Evolutionary conservation across 64 coral and sea anemone species (phyloP).

Genomic region (Stichodactyla mertensii): DNA sequence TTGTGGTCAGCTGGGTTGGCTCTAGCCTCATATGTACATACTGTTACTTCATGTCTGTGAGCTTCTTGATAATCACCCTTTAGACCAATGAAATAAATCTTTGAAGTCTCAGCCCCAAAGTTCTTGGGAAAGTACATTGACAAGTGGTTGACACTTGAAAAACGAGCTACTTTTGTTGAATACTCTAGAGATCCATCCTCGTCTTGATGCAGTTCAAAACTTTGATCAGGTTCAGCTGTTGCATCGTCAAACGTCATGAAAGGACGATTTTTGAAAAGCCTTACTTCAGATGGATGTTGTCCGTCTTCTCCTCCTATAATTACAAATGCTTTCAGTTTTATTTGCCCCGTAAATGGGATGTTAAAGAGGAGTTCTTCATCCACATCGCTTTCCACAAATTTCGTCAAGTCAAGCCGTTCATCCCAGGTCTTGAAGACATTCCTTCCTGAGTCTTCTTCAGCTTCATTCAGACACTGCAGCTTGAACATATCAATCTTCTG

Average conservation of each 20-base stretch:
- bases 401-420: slow-evolving; percentile 58
- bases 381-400: slow-evolving; percentile 88
- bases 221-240: slow-evolving; percentile 73
- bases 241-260: slow-evolving; percentile 97
- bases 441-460: slow-evolving; percentile 78
- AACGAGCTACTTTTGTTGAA: slow-evolving; percentile 79
- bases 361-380: slow-evolving; percentile 90
- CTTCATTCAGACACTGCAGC: slow-evolving; percentile 91
- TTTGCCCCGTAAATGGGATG: slow-evolving; percentile 78
- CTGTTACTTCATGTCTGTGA: slow-evolving; percentile 85
- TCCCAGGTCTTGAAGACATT: slow-evolving; percentile 96
- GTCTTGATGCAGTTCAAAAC: slow-evolving; percentile 83
- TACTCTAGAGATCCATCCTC: slow-evolving; percentile 87
- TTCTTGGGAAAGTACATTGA: slow-evolving; percentile 93
- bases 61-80: slow-evolving; percentile 90
- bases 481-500: slow-evolving; percentile 71
- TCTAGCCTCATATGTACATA: slow-evolving; percentile 97
- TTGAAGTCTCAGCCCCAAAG: slow-evolving; percentile 90
- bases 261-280: slow-evolving; percentile 86
- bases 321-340: slow-evolving; percentile 88
- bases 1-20: slow-evolving; percentile 92
- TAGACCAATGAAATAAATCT: slow-evolving; percentile 82
- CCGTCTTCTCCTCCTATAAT: slow-evolving; percentile 88
- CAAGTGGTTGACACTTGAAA: slow-evolving; percentile 88
- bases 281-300: slow-evolving; percentile 88